phyloP scores from a whole-genome alignment of 1,140 invertebrate species.

The Bicyclus anynana region DNA sequence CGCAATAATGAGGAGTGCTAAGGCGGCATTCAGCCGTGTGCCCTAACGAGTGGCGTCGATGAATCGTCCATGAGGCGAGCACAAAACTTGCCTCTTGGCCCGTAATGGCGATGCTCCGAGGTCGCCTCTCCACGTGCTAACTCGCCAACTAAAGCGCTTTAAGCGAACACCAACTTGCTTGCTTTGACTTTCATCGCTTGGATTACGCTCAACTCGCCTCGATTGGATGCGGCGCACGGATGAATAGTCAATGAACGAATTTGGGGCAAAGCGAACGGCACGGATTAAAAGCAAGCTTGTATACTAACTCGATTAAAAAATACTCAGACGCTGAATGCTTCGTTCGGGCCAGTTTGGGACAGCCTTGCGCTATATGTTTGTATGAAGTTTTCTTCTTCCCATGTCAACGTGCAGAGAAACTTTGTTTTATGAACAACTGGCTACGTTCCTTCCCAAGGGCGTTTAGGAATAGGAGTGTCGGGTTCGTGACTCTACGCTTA shows the following conservation, averaged over 20 bases:
- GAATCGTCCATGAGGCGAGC: conserved; percentile 68
- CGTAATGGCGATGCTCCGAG: conserved; percentile 45
- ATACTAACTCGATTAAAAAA: conserved; percentile 45
- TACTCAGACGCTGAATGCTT: conserved; percentile 28
- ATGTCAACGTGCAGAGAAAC: conserved; percentile 13
- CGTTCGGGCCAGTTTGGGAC: conserved; percentile 16
- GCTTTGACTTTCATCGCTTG: conserved; percentile 63
- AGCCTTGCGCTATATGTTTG: conserved; percentile 1
- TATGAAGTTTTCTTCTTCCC: conserved; percentile 16
- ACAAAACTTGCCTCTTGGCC: conserved; percentile 69
- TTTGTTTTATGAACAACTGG: conserved; percentile 14
- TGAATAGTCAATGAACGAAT: conserved; percentile 64
- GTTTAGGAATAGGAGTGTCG: conserved; percentile 2
- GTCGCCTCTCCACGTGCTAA: conserved; percentile 20
- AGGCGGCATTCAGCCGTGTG: conserved; percentile 66
- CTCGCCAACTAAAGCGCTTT: conserved; percentile 56
- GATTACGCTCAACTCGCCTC: conserved; percentile 48
- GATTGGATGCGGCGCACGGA: conserved; percentile 51
- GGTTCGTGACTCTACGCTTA: background rate
- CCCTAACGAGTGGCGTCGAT: conserved; percentile 65
- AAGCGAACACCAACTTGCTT: conserved; percentile 56
- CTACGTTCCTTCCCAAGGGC: background rate
- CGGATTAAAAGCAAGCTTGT: conserved; percentile 53
- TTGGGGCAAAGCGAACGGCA: conserved; percentile 47
- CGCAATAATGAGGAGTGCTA: conserved; percentile 74